Evolutionary conservation across 2,888 invertebrate genomes (phyloP), one percentile per base, ranked within the genome.

Genomic region (Dorcus hopei): DNA sequence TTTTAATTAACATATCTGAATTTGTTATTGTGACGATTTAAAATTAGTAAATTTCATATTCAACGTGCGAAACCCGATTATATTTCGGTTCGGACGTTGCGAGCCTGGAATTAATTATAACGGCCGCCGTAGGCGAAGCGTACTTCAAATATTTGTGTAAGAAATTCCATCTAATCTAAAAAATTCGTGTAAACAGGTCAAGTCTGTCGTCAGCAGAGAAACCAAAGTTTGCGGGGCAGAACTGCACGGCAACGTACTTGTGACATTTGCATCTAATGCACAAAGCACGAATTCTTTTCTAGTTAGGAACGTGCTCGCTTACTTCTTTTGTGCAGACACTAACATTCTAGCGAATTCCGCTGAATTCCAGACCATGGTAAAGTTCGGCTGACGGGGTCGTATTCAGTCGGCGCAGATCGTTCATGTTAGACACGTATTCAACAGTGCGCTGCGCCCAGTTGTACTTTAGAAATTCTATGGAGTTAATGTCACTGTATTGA

Each of bases 101-200:
- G 26, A 33, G 26, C 7, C 26, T 33, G 26, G 26, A 33, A 33
- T 33, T 33, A 33, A 33, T 33, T 33, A 33, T 33, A 33, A 33
- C 26, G 7, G 26, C 26, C 26, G 26, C 26, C 26, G 45, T 52
- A 42, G 38, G 49, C 42, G 49, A 41, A 49, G 14, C 38, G 38
- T 23, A 49, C 41, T 49, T 40, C 54, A 49, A 54, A 54, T 54
- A 49, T 54, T 54, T 54, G 49, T 38, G n/a, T 41, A 41, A 54
- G 26, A 54, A 54, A 54, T 54, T 54, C 54, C 49, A n/a, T 49
- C 26, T 54, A 54, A 54, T 54, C 54, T 54, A 14, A 42, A 54
- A 26, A 54, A 54, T 54, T 54, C 54, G 26, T 33, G 26, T 33
- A 33, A 33, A 33, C 26, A 33, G 26, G 26, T 33, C 26, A 33